A percentile compares a stretch with the other conserved stretches of the same genome.
Evolutionary conservation across 1,140 invertebrate species (phyloP).

Genomic region (Drosophila teissieri): DNA sequence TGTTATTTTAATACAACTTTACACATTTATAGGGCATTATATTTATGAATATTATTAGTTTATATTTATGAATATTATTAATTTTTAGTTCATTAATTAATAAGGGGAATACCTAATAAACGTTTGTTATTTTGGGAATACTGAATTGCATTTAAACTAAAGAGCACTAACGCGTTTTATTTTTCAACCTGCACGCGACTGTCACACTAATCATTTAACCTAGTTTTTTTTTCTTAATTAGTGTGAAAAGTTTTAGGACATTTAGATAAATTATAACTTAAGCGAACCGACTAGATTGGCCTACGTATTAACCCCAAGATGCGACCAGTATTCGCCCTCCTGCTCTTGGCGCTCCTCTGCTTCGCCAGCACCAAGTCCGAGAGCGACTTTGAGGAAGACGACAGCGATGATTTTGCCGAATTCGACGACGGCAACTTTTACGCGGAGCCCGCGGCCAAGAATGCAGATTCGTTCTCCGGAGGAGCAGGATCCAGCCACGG

Average conservation of each 20-base stretch:
- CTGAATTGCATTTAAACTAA: not conserved
- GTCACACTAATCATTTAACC: constrained; percentile 57
- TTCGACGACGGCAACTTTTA: constrained; percentile 91
- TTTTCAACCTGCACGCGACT: not conserved
- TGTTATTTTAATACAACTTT: too few species aligned
- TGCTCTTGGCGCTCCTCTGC: constrained; percentile 63
- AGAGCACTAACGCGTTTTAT: not conserved
- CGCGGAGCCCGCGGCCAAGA: constrained; percentile 49
- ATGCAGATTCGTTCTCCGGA: constrained; percentile 42
- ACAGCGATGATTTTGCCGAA: constrained; percentile 95
- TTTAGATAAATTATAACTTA: constrained; percentile 66
- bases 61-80: too few species aligned
- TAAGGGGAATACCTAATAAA: too few species aligned
- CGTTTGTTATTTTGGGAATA: not conserved
- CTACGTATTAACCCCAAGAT: constrained; percentile 41
- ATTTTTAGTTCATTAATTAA: too few species aligned
- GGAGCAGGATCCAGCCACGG: constrained; percentile 6
- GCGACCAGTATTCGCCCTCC: constrained; percentile 67
- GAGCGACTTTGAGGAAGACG: constrained; percentile 49
- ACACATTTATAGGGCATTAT: too few species aligned
- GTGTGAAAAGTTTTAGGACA: constrained; percentile 56
- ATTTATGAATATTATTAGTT: too few species aligned
- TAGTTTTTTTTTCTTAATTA: constrained; percentile 71
- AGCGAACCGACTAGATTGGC: constrained; percentile 42
- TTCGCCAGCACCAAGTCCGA: constrained; percentile 50